Evolutionary conservation across 2,888 invertebrate species (phyloP).

Genomic region (Parasteatoda lunata): DNA sequence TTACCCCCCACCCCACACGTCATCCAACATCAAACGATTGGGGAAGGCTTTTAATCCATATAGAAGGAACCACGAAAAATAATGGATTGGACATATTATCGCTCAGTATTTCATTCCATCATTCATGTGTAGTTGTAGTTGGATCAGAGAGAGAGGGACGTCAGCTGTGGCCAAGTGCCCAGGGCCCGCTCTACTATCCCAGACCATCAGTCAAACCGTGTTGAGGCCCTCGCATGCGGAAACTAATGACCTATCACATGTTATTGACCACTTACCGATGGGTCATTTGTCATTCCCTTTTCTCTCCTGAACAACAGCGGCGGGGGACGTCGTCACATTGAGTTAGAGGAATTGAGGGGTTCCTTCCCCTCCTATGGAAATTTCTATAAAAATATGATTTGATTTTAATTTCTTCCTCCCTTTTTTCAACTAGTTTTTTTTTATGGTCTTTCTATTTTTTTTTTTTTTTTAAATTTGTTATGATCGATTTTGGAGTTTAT

Average conservation of each 20-base stretch:
- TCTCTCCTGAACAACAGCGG: constrained; percentile 19
- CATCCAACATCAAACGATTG: background rate
- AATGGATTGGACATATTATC: constrained; percentile 67
- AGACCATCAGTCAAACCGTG: constrained; percentile 63
- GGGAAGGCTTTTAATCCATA: constrained; percentile 36
- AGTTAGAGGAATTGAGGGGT: background rate
- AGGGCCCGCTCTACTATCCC: constrained; percentile 44
- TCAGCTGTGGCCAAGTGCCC: constrained; percentile 63
- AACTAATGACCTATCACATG: constrained; percentile 69
- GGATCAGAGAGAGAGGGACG: constrained; percentile 4
- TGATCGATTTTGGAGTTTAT: background rate
- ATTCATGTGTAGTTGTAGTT: constrained; percentile 40
- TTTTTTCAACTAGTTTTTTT: too few species aligned
- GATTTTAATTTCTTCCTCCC: too few species aligned
- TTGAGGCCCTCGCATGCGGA: constrained; percentile 65
- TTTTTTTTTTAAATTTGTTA: background rate
- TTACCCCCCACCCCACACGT: constrained; percentile 5
- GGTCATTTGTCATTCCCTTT: constrained; percentile 66
- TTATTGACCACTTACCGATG: constrained; percentile 69
- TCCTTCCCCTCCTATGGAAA: background rate
- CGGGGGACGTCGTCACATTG: constrained; percentile 45
- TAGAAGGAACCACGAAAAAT: constrained; percentile 35
- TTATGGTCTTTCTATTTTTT: background rate
- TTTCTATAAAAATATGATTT: background rate
- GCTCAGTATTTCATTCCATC: constrained; percentile 59